Evolutionary conservation across 2,113 vertebrate genomes (phyloP), one percentile per base, ranked within the genome.

Genomic region (Bucco capensis): DNA sequence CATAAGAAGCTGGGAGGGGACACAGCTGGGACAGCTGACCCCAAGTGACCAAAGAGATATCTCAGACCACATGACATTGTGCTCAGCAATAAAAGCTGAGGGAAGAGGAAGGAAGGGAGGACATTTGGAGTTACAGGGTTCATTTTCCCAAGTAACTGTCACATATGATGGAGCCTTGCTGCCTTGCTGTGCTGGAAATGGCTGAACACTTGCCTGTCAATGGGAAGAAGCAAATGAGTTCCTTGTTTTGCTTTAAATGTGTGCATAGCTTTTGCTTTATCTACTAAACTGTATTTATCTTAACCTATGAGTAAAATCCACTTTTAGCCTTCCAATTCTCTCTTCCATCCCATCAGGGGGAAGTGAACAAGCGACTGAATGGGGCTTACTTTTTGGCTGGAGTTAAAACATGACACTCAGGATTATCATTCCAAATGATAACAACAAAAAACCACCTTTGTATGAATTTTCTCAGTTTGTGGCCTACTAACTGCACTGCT

Each of bases 231-330:
- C 7, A 44, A 83, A 47, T 8, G 0, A 44, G 61, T 66, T 74
- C 33, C 54, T 46, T 54, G 13, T 27, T 85, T 86, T 54, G 24
- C 24, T 85, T 57, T 33, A 12, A 16, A 70, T 46, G 31, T 1
- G 0, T 1, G 1, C 0, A 1, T 4, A 6, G 35, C 4, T 69
- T 86, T 64, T 65, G 28, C 57, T 57, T 65, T 56, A 21, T 49
- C 18, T 80, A 9, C 47, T 56, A 65, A 88, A n/a, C 9, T 31
- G 6, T 28, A 57, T 67, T 67, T 47, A 72, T 37, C 35, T 67
- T 24, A 92, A 42, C 8, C 6, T 35, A 67, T 0, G 0, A 25
- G 49, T 33, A 30, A 53, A 30, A 28, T 42, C 40, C 40, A 42
- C 15, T 30, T 51, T 25, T 30, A 61, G 19, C 1, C 6, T 65